These are phyloP conservation scores for Falco concolor DNA, from an alignment of 2,797 vertebrate genomes.

Conservation along the genomic window DNA sequence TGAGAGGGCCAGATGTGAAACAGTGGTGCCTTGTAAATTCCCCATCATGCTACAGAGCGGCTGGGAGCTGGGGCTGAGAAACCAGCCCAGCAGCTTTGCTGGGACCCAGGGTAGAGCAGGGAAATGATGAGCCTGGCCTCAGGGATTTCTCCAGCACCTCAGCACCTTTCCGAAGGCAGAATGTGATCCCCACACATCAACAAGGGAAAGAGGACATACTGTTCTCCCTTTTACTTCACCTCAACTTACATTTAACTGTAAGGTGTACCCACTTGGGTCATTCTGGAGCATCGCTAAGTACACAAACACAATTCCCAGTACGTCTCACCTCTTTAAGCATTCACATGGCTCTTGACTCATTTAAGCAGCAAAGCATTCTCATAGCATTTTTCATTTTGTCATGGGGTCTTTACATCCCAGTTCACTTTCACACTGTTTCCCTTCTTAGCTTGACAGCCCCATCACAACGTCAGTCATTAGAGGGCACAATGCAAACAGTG, in stretches of 20 bases:
- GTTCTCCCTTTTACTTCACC: not conserved
- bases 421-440: slow-evolving; percentile 63
- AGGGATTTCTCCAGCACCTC: not conserved
- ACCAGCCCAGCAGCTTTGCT: not conserved
- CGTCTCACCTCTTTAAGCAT: slow-evolving; percentile 28
- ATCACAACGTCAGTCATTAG: slow-evolving; percentile 59
- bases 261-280: slow-evolving; percentile 5
- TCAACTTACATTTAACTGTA: not conserved
- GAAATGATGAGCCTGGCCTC: not conserved
- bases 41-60: accelerated
- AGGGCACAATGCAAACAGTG: slow-evolving; percentile 65
- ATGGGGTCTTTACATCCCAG: slow-evolving; percentile 36
- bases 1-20: not conserved
- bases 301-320: slow-evolving; percentile 61
- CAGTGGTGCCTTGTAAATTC: not conserved
- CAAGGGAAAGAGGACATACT: not conserved
- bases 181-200: not conserved
- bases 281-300: slow-evolving; percentile 47
- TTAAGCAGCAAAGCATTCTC: slow-evolving; percentile 55
- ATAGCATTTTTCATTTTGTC: slow-evolving; percentile 69
- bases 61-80: not conserved
- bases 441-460: slow-evolving; percentile 55
- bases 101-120: not conserved
- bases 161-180: not conserved
- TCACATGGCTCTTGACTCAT: slow-evolving; percentile 44